Conservation (phyloP, 2,888 invertebrate genomes). For the Masnerella sp. region DNA sequence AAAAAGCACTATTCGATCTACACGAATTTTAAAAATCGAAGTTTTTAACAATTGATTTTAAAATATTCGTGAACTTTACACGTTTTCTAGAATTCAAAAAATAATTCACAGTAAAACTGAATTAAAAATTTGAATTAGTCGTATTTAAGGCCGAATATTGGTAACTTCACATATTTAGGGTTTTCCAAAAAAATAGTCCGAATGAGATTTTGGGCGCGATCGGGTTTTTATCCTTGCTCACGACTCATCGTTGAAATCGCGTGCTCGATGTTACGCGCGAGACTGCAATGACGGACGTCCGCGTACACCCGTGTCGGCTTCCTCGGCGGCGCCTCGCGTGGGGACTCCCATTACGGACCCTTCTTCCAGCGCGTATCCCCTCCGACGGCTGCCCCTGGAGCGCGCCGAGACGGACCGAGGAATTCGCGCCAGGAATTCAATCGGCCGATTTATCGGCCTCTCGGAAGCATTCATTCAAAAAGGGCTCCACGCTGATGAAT, state of each 20-base stretch:
- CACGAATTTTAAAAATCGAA: no score
- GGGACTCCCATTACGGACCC: conserved; percentile 57
- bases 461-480: conserved; percentile 48
- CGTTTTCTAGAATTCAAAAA: no score
- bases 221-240: no score
- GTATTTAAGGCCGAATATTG: no score
- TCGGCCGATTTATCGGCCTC: conserved; percentile 58
- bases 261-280: conserved; percentile 62
- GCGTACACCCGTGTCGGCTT: conserved; percentile 53
- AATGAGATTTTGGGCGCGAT: no score
- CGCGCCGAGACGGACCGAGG: conserved; percentile 54
- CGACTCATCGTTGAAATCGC: conserved; percentile 48
- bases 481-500: conserved; percentile 41
- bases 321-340: conserved; percentile 56
- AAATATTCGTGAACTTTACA: no score
- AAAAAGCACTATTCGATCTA: no score
- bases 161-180: no score
- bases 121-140: no score
- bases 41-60: no score
- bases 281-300: conserved; percentile 63
- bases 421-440: conserved; percentile 67
- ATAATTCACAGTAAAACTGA: no score
- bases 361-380: conserved; percentile 50
- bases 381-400: conserved; percentile 44
- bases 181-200: no score